Evolutionary conservation across 2,113 vertebrate species (phyloP).

Genomic region (Crypturellus undulatus): DNA sequence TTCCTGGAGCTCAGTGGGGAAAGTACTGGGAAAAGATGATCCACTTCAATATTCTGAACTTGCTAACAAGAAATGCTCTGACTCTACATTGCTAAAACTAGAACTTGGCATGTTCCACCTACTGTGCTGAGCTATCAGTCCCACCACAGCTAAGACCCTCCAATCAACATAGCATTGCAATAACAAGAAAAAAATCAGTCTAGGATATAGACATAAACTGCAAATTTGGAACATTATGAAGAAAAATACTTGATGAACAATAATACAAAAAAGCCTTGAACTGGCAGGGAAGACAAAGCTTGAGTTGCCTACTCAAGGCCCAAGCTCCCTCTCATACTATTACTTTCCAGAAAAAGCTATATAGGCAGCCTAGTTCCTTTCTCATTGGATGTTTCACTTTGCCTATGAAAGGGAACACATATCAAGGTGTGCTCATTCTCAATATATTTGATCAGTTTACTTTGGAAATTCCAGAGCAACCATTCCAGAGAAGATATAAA

Average conservation of each 20-base stretch:
- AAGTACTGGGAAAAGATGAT: background rate
- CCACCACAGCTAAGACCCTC: rapidly evolving
- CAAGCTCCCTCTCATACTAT: background rate
- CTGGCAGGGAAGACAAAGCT: background rate
- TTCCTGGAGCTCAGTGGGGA: background rate
- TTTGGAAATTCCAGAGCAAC: background rate
- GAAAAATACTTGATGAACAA: background rate
- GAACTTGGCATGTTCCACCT: rapidly evolving
- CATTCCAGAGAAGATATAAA: background rate
- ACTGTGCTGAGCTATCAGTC: rapidly evolving
- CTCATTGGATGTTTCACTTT: background rate
- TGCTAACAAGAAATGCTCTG: background rate
- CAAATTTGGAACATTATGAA: background rate
- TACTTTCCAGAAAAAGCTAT: background rate
- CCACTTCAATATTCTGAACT: background rate
- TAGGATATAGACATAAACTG: rapidly evolving
- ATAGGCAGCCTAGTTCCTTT: background rate
- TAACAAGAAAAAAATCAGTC: background rate
- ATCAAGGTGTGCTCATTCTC: background rate
- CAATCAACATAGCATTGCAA: rapidly evolving
- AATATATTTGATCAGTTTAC: background rate
- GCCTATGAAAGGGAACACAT: background rate
- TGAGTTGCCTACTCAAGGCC: background rate
- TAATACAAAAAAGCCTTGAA: background rate
- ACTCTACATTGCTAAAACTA: background rate